Evolutionary conservation across 1,140 invertebrate species (phyloP), one percentile per base, ranked within the genome.

Genomic region (Lethocerus indicus): DNA sequence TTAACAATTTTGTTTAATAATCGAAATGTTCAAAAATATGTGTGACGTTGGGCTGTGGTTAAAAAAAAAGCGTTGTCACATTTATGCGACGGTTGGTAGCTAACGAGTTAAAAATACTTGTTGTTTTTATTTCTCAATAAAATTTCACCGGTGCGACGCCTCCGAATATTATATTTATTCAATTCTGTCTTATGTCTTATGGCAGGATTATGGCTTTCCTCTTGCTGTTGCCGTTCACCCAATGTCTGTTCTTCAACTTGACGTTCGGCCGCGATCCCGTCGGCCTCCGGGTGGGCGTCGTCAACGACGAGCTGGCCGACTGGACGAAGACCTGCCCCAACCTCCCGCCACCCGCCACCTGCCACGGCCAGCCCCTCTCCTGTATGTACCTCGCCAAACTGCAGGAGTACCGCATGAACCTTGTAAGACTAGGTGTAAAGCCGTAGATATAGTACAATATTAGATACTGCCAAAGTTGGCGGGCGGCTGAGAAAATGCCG

Each of bases 341-440:
- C 29, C 71, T 69, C 56, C 60, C 64, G n/a, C 64, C 65, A 52
- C 60, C 54, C 58, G 63, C 52, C 3, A 87, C 83, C 57, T 76
- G 80, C 58, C 67, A 74, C 45, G 71, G 68, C 1, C 64, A 70
- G 23, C 56, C 56, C 53, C 64, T 87, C 26, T 87, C 84, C 63
- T 89, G 86, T 68, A 71, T 76, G 57, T 88, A 78, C 65, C 59
- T 89, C 53, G 63, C 82, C 36, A 71, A 73, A 58, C 63, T 89
- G 21, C 68, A 76, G 51, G 70, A 73, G 47, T 68, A 72, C 47
- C 70, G 71, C n/a, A 62, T 69, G 43, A 68, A 71, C 56, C 63
- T 77, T 63, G 73, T 75, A 55, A 73, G 69, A 66, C 32, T 29
- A 23, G 49, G 42, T n/a, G n/a, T n/a, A n/a, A n/a, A 18, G 48